These are phyloP conservation scores for Philopotamus ludificatus DNA, from an alignment of 1,140 invertebrate species.

Conservation along the genomic window DNA sequence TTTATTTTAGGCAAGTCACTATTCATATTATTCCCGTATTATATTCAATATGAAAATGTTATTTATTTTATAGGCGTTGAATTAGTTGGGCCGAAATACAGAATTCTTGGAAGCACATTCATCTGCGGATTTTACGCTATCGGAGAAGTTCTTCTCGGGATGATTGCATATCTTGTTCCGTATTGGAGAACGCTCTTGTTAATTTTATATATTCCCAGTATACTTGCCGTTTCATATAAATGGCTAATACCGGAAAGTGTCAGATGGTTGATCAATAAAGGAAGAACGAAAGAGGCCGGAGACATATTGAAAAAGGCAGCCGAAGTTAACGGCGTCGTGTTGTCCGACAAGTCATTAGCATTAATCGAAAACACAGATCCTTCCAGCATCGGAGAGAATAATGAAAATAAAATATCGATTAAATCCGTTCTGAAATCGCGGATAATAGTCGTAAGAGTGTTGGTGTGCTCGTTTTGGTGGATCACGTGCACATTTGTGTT, in stretches of 20 bases:
- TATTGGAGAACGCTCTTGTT: constrained; percentile 71
- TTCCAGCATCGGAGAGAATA: constrained; percentile 43
- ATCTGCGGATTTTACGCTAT: constrained; percentile 70
- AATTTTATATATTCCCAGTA: constrained; percentile 64
- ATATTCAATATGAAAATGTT: constrained; percentile 32
- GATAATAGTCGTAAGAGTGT: constrained; percentile 61
- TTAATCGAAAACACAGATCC: constrained; percentile 46
- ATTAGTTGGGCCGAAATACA: constrained; percentile 69
- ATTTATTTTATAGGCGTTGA: constrained; percentile 68
- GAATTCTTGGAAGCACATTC: constrained; percentile 71
- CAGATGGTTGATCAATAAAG: constrained; percentile 74
- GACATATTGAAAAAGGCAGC: constrained; percentile 63
- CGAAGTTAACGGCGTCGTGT: constrained; percentile 64
- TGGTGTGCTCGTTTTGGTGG: constrained; percentile 69
- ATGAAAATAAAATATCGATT: constrained; percentile 48
- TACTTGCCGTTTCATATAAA: constrained; percentile 62
- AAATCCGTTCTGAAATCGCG: constrained; percentile 57
- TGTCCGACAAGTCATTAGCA: constrained; percentile 58
- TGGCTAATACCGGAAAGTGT: constrained; percentile 64
- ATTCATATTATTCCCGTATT: constrained; percentile 13
- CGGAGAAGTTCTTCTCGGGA: constrained; percentile 67
- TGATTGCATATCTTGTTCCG: constrained; percentile 65
- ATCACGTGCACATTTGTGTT: constrained; percentile 71
- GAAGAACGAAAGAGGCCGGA: constrained; percentile 63
- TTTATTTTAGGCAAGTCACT: constrained; percentile 61